Evolutionary conservation across 2,113 vertebrate genomes (phyloP).

Genomic region (Anthoscopus minutus): DNA sequence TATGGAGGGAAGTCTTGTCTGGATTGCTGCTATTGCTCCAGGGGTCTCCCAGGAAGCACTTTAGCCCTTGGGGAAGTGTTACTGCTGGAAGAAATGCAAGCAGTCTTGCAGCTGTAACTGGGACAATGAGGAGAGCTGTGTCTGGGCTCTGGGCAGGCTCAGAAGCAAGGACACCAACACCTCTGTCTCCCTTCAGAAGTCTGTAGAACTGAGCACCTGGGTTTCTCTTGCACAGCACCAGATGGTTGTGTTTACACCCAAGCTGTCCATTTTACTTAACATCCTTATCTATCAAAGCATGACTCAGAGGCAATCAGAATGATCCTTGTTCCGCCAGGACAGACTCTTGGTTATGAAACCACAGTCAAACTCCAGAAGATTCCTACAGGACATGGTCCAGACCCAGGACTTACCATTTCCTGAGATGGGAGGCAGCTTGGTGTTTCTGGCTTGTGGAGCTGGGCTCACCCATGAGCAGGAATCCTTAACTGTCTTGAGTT

Average conservation of each 20-base stretch:
- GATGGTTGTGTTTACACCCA: neutral
- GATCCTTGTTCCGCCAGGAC: neutral
- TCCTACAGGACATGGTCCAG: neutral
- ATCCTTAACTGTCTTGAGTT: slow-evolving; percentile 90
- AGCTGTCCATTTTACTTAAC: neutral
- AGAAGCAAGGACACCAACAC: neutral
- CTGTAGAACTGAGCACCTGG: neutral
- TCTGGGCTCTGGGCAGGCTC: neutral
- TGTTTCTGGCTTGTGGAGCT: slow-evolving; percentile 81
- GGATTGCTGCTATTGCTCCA: neutral
- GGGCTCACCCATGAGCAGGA: slow-evolving; percentile 87
- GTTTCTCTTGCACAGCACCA: neutral
- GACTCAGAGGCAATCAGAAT: neutral
- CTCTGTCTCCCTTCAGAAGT: neutral
- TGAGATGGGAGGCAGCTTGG: slow-evolving; percentile 93
- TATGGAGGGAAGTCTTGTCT: neutral
- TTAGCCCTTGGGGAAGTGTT: neutral
- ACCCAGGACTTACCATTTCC: slow-evolving; percentile 78
- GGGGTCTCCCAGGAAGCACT: neutral
- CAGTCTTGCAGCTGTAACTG: neutral
- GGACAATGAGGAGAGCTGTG: neutral
- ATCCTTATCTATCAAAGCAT: neutral
- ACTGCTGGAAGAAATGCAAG: neutral
- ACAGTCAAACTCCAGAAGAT: neutral
- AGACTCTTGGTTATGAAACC: neutral